Base-by-base conservation (phyloP, 2,113 vertebrate genomes). In the cattle (Bos taurus) region DNA sequence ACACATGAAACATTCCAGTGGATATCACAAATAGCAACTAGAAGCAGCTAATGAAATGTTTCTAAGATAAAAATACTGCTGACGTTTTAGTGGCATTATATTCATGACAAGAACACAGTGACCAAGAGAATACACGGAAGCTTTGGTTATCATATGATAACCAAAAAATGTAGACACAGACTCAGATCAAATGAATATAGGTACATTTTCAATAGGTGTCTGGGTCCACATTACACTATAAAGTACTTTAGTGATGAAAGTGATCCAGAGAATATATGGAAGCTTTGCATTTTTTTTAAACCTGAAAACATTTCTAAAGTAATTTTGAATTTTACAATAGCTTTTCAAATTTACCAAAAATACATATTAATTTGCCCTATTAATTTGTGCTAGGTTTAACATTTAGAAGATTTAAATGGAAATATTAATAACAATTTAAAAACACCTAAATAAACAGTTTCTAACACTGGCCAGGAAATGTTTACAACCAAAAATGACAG, bases 391-490 rank as follows among this genome's bases (percentile, higher is more conserved):
- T 86, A 59, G 17, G 10, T n/a, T 88, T 80, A 97, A 95, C 8
- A 95, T 95, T 94, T 57, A 48, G 10, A 93, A 96, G 71, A 59
- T 57, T n/a, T 40, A 78, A 85, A 95, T 43, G 26, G 67, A 91
- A 95, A 84, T 40, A 77, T 36, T 46, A 78, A 46, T 48, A 83
- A 50, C n/a, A 84, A 57, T 57, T 57, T 95, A 54, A 74, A 93
- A 77, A 94, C 21, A 91, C 30, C 7, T 56, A 17, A 83, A 23
- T 48, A 62, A 95, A 54, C 36, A 50, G 46, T 84, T 74, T 92
- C 50, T 28, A 71, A 87, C 10, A 57, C 12, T 60, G 88, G 62
- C 33, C 17, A 88, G 36, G 33, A 92, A 77, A 67, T 56, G 30
- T 52, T 83, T 92, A 50, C 16, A 82, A 28, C 8, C 3, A 10